These are phyloP conservation scores for Sus scrofa DNA, from an alignment of 2,113 vertebrate species.

Conservation along the genomic window DNA sequence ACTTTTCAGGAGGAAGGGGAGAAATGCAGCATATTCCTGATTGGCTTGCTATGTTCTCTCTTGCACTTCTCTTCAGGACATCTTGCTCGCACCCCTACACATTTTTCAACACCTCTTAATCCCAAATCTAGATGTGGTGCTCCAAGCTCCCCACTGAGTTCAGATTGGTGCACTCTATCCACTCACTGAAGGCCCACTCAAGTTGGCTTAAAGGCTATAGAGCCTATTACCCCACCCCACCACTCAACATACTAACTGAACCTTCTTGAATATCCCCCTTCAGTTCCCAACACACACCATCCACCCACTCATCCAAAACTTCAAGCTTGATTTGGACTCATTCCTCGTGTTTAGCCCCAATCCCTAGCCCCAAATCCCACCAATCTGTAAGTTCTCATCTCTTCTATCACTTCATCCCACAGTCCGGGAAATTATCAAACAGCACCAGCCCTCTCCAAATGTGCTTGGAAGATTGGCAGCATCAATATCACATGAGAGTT, in stretches of 20 bases:
- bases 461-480: neutral
- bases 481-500: neutral
- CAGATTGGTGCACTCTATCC: neutral
- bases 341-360: neutral
- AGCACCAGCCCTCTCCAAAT: neutral
- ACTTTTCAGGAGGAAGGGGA: neutral
- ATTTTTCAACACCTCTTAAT: neutral
- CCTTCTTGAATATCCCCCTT: neutral
- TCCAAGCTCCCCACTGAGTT: neutral
- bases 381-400: neutral
- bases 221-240: neutral
- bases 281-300: neutral
- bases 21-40: neutral
- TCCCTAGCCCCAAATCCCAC: neutral
- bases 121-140: neutral
- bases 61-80: neutral
- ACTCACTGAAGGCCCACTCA: neutral
- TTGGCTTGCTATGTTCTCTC: neutral
- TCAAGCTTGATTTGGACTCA: neutral
- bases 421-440: neutral
- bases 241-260: neutral
- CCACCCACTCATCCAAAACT: neutral
- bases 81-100: neutral
- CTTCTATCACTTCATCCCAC: neutral
- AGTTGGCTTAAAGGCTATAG: neutral